Evolutionary conservation across 2,797 vertebrate species (phyloP), one percentile per base, ranked within the genome.

Genomic region (Sebastes cheni): DNA sequence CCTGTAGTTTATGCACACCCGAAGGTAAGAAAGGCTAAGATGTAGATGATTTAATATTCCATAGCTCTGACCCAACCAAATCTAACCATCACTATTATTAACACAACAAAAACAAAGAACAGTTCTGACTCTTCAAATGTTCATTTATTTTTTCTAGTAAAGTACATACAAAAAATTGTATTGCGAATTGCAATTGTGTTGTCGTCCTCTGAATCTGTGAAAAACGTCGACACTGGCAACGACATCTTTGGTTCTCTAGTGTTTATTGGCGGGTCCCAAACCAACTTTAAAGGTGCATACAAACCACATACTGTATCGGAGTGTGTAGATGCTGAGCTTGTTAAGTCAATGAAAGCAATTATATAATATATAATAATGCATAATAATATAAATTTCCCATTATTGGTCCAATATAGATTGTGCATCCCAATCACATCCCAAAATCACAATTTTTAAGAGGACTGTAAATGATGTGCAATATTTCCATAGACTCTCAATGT

Each of bases 381-480:
- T 25, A 56, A 8, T 56, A 25, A 25, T 14, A 13, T 56, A 23
- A 56, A 56, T 56, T 0, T 56, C 12, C 55, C 22, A 56, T 56
- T 23, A 56, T 46, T 46, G 42, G 42, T 46, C 42, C 42, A 46
- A 46, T 46, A 18, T 7, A 18, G 2, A 46, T 18, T 18, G 14
- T 46, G 42, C 0, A 46, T 46, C 36, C 36, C 27, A 25, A 25
- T 25, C 25, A 50, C 7, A n/a, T 0, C 46, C 46, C 18, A 0
- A 50, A 50, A 50, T 50, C 18, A 20, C 46, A 50, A 46, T 46
- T 50, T n/a, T 1, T 71, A 27, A 50, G 18, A 32, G 3, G 18
- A 12, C 30, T 27, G 11, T 67, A 58, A 42, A 59, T 0, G 4
- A 8, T 32, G 27, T 29, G 1, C 6, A 59, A 22, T 60, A 23